Percentiles rank a stretch among this genome's conserved stretches.
These are phyloP conservation scores for Brachypteracias leptosomus DNA, from an alignment of 2,113 vertebrate genomes.

Conservation along the genomic window DNA sequence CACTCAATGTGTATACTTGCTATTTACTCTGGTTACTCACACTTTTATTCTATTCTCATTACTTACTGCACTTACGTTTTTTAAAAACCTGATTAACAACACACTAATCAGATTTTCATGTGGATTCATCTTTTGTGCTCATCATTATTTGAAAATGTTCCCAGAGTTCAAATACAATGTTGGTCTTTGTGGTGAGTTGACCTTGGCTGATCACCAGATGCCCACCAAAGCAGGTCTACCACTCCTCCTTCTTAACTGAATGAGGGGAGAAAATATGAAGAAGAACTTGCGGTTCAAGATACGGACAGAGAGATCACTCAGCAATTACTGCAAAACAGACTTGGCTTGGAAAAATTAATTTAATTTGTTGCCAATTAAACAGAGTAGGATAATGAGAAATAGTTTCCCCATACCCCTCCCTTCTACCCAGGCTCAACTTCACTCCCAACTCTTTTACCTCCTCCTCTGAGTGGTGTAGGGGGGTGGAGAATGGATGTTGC, in stretches of 20 bases:
- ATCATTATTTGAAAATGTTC: not conserved
- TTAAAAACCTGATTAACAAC: not conserved
- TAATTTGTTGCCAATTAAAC: not conserved
- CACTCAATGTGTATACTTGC: not conserved
- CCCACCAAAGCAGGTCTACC: accelerated
- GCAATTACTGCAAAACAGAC: not conserved
- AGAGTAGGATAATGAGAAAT: not conserved
- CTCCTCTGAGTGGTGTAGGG: not conserved
- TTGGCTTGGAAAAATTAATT: not conserved
- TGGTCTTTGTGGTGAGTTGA: not conserved
- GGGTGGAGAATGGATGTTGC: not conserved
- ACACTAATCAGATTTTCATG: not conserved
- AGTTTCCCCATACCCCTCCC: not conserved
- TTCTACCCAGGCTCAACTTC: not conserved
- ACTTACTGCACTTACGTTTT: not conserved
- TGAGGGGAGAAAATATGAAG: not conserved
- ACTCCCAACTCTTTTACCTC: not conserved
- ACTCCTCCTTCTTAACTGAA: not conserved
- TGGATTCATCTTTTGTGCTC: not conserved
- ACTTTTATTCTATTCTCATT: not conserved
- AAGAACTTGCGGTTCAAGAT: not conserved
- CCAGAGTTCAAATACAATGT: not conserved
- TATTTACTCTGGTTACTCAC: not conserved
- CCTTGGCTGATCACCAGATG: not conserved
- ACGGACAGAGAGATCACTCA: not conserved